phyloP scores from a whole-genome alignment of 2,888 invertebrate species.

The Geophilus truncorum region DNA sequence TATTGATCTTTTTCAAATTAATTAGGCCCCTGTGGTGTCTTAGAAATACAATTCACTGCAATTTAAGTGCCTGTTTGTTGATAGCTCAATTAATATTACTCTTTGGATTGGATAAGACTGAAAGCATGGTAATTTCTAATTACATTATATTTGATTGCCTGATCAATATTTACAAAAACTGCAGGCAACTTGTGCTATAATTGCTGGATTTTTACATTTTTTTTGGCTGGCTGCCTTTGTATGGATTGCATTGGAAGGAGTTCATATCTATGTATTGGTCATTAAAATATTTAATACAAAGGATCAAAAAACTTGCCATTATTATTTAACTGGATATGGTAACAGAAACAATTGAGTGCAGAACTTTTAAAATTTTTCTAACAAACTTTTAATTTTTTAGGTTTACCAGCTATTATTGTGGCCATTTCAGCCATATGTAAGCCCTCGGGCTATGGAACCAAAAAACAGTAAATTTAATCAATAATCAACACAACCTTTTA shows the following conservation, averaged over 20 bases:
- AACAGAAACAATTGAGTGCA: neutral
- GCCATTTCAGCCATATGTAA: constrained; percentile 12
- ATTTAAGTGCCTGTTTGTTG: constrained; percentile 36
- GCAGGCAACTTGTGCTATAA: constrained; percentile 34
- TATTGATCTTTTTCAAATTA: neutral
- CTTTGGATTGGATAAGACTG: constrained; percentile 37
- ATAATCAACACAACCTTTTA: neutral
- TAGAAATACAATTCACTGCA: constrained; percentile 37
- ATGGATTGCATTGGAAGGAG: constrained; percentile 39
- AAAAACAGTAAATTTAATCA: constrained; percentile 34
- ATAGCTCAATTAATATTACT: constrained; percentile 37
- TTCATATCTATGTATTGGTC: constrained; percentile 38
- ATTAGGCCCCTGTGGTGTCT: constrained; percentile 33
- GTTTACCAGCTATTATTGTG: constrained; percentile 33
- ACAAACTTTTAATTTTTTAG: neutral
- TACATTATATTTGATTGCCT: neutral
- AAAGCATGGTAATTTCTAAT: constrained; percentile 34
- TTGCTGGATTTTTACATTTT: constrained; percentile 38
- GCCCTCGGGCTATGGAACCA: constrained; percentile 37
- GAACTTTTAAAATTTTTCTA: neutral
- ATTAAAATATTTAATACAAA: constrained; percentile 38
- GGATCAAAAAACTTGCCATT: constrained; percentile 36
- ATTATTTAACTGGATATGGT: constrained; percentile 39
- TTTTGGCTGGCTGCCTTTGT: constrained; percentile 38
- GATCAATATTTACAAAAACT: neutral